phyloP scores from a whole-genome alignment of 2,113 vertebrate genomes.

The Oncorhynchus gorbuscha region DNA sequence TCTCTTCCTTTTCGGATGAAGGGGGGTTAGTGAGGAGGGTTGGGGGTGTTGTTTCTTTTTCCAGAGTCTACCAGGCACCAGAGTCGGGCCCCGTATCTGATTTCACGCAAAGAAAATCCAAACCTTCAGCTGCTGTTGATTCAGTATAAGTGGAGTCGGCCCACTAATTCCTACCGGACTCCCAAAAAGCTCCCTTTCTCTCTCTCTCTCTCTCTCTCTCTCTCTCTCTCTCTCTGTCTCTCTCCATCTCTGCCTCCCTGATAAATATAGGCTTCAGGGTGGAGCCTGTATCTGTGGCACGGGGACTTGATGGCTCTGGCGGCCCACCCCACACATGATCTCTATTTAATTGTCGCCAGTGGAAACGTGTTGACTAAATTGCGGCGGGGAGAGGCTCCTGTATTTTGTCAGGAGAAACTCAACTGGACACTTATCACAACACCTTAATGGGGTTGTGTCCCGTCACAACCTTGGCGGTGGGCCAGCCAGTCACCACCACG shows the following conservation, averaged over 20 bases:
- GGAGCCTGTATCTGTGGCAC: conserved; percentile 35
- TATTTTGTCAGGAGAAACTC: conserved; percentile 64
- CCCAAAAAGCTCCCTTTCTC: conserved; percentile 43
- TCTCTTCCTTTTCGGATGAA: conserved; percentile 54
- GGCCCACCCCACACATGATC: conserved; percentile 51
- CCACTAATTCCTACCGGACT: conserved; percentile 58
- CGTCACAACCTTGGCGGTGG: conserved; percentile 49
- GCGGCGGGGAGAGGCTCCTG: conserved; percentile 63
- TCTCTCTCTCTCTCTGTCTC: background rate
- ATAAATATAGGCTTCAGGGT: conserved; percentile 64
- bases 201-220: background rate
- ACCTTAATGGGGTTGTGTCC: conserved; percentile 62
- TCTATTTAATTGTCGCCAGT: conserved; percentile 50
- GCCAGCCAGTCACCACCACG: conserved; percentile 31
- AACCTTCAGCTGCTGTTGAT: conserved; percentile 72
- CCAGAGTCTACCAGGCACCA: conserved; percentile 67
- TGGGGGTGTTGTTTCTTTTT: conserved; percentile 66
- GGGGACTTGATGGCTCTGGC: conserved; percentile 40
- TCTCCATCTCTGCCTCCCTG: conserved; percentile 27
- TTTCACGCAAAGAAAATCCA: conserved; percentile 71
- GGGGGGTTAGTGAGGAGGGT: background rate
- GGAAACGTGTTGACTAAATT: conserved; percentile 68
- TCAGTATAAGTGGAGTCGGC: conserved; percentile 68
- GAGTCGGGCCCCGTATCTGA: conserved; percentile 65
- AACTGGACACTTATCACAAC: conserved; percentile 52